Base-by-base conservation (phyloP, 1,140 invertebrate genomes). In the Ips typographus region DNA sequence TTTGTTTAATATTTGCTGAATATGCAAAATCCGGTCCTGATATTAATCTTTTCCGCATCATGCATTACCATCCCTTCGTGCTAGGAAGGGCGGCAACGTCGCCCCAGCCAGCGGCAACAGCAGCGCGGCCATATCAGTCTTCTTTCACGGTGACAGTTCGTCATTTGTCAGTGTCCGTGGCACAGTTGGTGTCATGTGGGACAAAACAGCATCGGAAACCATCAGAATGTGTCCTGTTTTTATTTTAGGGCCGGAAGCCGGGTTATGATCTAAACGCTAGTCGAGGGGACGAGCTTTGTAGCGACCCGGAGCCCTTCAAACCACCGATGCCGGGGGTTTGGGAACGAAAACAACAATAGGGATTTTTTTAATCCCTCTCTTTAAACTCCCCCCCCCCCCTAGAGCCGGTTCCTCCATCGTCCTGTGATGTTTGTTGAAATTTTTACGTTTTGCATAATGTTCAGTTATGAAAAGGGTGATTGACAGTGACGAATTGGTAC, bases 161-260 rank as follows among this genome's bases (percentile, higher is more conserved):
- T 80, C 79, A 80, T 80, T 80, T 80, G 78, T 80, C 78, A 79
- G 77, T 80, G 79, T 80, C 79, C 68, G 64, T 72, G 74, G 76
- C 78, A 79, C 78, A 78, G 78, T 79, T 79, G 77, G 78, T 78
- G 78, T 79, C 78, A 80, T 79, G 78, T 79, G 79, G 79, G 79
- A 80, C 78, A 79, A 79, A 80, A 79, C 78, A 79, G 77, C 78
- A 78, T 77, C 76, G 75, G 71, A 65, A 65, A 70, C 71, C 58
- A 73, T 78, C 71, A 73, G 78, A 76, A 66, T 78, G 79, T 77
- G 74, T 74, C 59, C n/a, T 41, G 43, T 52, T 47, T 58, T 55
- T 51, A 59, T 63, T n/a, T 49, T 53, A 67, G 8, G 57, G 22
- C 6, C 40, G 37, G 37, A 47, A n/a, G 36, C 59, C 37, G 8